Evolutionary conservation across 2,113 vertebrate species (phyloP).

Genomic region (Antechinus stuartii): DNA sequence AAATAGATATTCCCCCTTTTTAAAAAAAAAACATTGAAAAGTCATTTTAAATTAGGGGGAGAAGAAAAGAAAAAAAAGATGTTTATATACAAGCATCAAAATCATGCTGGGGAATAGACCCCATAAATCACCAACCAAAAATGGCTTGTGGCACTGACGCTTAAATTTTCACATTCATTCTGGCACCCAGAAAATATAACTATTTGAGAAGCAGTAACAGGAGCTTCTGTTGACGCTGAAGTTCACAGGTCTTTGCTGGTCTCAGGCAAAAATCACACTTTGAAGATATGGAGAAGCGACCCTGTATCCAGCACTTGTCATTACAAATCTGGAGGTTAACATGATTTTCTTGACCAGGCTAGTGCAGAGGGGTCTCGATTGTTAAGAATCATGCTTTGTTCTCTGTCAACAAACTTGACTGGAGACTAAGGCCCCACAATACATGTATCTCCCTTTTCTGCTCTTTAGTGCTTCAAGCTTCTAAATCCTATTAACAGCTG

Average conservation of each 20-base stretch:
- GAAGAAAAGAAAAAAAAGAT: conserved; percentile 1
- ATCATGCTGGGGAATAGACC: not conserved
- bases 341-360: not conserved
- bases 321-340: not conserved
- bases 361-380: not conserved
- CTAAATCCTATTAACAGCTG: conserved; percentile 87
- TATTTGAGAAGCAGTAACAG: conserved; percentile 29
- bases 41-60: conserved; percentile 41
- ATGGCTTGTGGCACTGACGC: conserved; percentile 23
- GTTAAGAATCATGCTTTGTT: not conserved
- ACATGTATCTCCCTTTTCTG: conserved; percentile 77
- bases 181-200: not conserved
- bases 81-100: not conserved
- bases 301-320: not conserved
- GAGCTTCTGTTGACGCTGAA: conserved; percentile 23
- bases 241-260: conserved; percentile 21
- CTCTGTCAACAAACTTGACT: conserved; percentile 38
- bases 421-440: conserved; percentile 61
- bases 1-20: conserved; percentile 13
- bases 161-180: conserved; percentile 35
- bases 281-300: not conserved
- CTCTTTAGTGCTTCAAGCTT: conserved; percentile 75
- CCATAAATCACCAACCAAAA: conserved; percentile 26
- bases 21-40: not conserved
- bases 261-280: not conserved